phyloP scores from a whole-genome alignment of 2,888 invertebrate species.

The Aquatica leii region DNA sequence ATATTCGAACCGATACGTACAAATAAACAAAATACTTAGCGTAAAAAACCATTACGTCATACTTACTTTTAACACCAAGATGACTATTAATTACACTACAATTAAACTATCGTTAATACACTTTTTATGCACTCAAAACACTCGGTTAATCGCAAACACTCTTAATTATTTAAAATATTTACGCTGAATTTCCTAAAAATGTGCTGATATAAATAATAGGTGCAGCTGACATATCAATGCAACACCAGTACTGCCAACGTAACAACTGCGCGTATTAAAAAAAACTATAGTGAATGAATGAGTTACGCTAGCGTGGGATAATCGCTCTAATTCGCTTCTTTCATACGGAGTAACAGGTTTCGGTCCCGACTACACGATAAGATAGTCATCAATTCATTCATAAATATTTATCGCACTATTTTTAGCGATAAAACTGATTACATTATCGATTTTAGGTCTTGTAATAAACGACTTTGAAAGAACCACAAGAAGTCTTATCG shows the following conservation, averaged over 20 bases:
- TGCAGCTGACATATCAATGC: not conserved
- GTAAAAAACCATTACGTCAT: constrained; percentile 27
- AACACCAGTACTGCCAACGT: constrained; percentile 2
- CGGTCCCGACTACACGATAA: not conserved
- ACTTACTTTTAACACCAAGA: constrained; percentile 18
- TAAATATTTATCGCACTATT: not conserved
- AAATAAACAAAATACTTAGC: constrained; percentile 22
- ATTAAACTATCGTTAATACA: too few species aligned
- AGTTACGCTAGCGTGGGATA: not conserved
- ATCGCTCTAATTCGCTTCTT: not conserved
- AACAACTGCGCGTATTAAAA: not conserved
- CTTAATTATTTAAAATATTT: not conserved
- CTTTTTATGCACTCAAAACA: not conserved
- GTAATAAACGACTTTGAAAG: too few species aligned
- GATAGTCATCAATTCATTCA: constrained; percentile 4
- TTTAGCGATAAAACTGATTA: too few species aligned
- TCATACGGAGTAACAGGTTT: not conserved
- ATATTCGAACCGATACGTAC: constrained; percentile 4
- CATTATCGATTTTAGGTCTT: too few species aligned
- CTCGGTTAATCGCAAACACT: not conserved
- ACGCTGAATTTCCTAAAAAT: not conserved
- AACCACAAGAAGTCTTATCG: too few species aligned
- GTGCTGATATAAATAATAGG: constrained; percentile 7
- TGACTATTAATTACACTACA: not conserved
- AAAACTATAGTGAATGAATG: not conserved